Evolutionary conservation across 2,888 invertebrate species (phyloP), one percentile per base, ranked within the genome.

Genomic region (Dolichopus griseipennis): DNA sequence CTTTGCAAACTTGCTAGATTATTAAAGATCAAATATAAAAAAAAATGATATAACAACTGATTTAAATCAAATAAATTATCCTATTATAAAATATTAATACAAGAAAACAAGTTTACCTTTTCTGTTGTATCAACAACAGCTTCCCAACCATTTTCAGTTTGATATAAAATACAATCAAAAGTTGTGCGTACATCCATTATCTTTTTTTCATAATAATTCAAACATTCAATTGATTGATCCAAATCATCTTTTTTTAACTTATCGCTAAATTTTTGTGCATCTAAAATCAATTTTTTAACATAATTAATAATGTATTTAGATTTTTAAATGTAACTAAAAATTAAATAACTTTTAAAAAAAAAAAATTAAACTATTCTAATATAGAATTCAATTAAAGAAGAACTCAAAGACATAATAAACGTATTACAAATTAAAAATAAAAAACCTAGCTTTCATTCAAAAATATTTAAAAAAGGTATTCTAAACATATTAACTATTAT

Each of bases 141-240:
- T 64, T 75, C 88, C 97, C 97, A 98, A 41, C 90, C 87, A 33
- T 84, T 83, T n/a, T 96, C 96, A 83, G 97, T 95, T 76, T 95
- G 87, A 81, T 94, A 98, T 37, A 97, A 86, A 66, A 99, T 86
- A 83, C 96, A 95, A 81, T 99, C 99, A 78, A 91, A 95, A 7
- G 92, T 88, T 2, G 94, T 94, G 21, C 97, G 97, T 10, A 88
- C 81, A 77, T 97, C 96, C 68, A 82, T 84, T 79, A 89, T 95
- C 77, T 95, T 93, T 79, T 97, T 97, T 72, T 98, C 97, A 65
- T 90, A 84, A 70, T 83, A 85, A 73, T 87, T 90, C 69, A 98
- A 83, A 69, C 91, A 85, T 75, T 98, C 97, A 67, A 96, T 83
- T 75, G 90, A 87, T 15, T 90, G 88, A 75, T 97, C 95, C 20